Evolutionary conservation across 2,888 invertebrate genomes (phyloP).

Genomic region (Pseudococcus viburni): DNA sequence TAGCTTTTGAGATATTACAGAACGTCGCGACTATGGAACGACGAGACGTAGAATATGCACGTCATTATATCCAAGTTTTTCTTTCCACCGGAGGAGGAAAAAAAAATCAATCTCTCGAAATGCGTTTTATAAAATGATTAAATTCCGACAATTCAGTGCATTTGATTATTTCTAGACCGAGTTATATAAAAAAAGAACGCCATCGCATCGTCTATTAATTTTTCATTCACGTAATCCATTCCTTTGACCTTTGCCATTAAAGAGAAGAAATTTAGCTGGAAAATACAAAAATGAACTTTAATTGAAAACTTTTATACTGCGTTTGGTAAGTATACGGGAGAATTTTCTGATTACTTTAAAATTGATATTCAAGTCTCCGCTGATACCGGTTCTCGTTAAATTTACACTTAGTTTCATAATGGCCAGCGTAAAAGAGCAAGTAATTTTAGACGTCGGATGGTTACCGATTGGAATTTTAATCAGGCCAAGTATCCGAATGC

Average conservation of each 20-base stretch:
- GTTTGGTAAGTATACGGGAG: background rate
- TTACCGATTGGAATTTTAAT: conserved; percentile 28
- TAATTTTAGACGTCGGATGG: conserved; percentile 33
- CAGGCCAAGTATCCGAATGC: background rate
- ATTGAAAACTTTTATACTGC: conserved; percentile 8
- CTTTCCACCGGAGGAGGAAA: background rate
- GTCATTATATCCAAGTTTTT: background rate
- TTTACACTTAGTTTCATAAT: conserved; percentile 33
- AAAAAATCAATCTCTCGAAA: background rate
- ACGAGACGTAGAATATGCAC: background rate
- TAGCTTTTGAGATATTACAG: conserved; percentile 9
- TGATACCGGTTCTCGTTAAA: conserved; percentile 22
- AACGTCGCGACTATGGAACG: background rate
- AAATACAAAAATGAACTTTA: conserved; percentile 29
- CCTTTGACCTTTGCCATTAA: conserved; percentile 12
- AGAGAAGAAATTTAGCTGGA: background rate
- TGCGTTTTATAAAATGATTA: background rate
- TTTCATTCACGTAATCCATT: conserved; percentile 34
- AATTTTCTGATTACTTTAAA: conserved; percentile 30
- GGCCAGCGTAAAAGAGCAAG: conserved; percentile 1
- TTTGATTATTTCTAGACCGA: background rate
- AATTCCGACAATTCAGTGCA: background rate
- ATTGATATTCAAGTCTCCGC: conserved; percentile 36
- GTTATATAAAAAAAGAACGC: background rate
- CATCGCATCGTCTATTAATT: background rate